Evolutionary conservation across 1,140 invertebrate genomes (phyloP).

Genomic region (Eriocheir sinensis): DNA sequence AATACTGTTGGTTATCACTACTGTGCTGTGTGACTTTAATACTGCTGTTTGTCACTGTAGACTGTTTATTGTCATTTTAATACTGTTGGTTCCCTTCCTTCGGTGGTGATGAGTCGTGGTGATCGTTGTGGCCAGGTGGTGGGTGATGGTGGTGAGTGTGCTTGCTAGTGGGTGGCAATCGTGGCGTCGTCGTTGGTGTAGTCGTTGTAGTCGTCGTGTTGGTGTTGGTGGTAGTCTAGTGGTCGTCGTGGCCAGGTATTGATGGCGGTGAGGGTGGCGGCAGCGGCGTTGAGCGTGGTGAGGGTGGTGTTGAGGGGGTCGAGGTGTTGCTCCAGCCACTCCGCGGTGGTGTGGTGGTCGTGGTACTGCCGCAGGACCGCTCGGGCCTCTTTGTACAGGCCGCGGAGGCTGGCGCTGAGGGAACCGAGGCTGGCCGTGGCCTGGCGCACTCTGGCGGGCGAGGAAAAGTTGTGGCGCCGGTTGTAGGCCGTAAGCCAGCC

Average conservation of each 20-base stretch:
- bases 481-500: conserved; percentile 81
- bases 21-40: too few relatives aligned
- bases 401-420: conserved; percentile 24
- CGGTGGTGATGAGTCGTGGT: too few relatives aligned
- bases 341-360: conserved; percentile 80
- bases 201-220: too few relatives aligned
- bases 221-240: not conserved
- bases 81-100: too few relatives aligned
- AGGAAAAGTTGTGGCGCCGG: conserved; percentile 80
- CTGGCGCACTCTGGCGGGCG: conserved; percentile 80
- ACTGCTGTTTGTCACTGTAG: too few relatives aligned
- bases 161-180: too few relatives aligned
- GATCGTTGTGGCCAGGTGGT: too few relatives aligned
- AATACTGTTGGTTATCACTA: too few relatives aligned
- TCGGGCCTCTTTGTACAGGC: conserved; percentile 53
- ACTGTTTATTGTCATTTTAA: too few relatives aligned
- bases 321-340: conserved; percentile 82
- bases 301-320: conserved; percentile 78
- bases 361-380: conserved; percentile 75
- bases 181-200: too few relatives aligned
- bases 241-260: conserved; percentile 63
- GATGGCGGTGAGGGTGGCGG: not conserved
- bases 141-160: too few relatives aligned
- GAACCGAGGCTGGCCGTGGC: conserved; percentile 51
- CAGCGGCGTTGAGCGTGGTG: not conserved